Percentiles rank a stretch among this genome's conserved stretches.
Conservation (phyloP, 2,888 invertebrate species). For the Penaeus monodon region DNA sequence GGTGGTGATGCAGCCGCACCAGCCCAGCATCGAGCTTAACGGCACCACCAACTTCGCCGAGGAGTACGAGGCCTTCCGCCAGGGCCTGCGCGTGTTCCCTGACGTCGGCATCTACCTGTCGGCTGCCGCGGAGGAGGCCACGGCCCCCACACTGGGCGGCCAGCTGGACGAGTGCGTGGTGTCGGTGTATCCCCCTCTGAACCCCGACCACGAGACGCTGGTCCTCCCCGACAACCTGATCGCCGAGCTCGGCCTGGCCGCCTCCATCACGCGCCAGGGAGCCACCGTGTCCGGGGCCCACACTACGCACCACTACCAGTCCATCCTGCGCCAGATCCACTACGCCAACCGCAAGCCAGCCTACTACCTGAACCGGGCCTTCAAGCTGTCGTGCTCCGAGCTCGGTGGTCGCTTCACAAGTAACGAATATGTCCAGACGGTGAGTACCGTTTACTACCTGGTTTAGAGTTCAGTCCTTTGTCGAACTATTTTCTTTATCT, state of each 20-base stretch:
- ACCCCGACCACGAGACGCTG: slow-evolving; percentile 94
- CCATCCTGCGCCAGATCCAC: slow-evolving; percentile 81
- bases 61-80: slow-evolving; percentile 86
- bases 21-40: slow-evolving; percentile 85
- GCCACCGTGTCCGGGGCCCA: slow-evolving; percentile 85
- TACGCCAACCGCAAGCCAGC: slow-evolving; percentile 98
- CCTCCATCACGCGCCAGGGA: slow-evolving; percentile 91
- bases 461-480: too few relatives aligned
- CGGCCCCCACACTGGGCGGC: slow-evolving; percentile 66
- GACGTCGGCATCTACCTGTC: slow-evolving; percentile 79
- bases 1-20: slow-evolving; percentile 87
- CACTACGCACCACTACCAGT: slow-evolving; percentile 79
- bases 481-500: too few relatives aligned
- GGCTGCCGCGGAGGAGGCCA: slow-evolving; percentile 53
- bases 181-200: slow-evolving; percentile 92
- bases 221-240: slow-evolving; percentile 83
- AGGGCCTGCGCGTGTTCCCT: slow-evolving; percentile 89
- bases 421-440: slow-evolving; percentile 94
- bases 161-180: slow-evolving; percentile 93
- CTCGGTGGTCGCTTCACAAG: slow-evolving; percentile 92
- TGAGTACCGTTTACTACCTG: slow-evolving; percentile 70
- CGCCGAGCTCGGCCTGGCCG: slow-evolving; percentile 81
- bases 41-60: slow-evolving; percentile 86
- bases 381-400: slow-evolving; percentile 95
- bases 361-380: slow-evolving; percentile 93